Base-by-base conservation (phyloP, 2,113 vertebrate species). In the Odobenus rosmarus region DNA sequence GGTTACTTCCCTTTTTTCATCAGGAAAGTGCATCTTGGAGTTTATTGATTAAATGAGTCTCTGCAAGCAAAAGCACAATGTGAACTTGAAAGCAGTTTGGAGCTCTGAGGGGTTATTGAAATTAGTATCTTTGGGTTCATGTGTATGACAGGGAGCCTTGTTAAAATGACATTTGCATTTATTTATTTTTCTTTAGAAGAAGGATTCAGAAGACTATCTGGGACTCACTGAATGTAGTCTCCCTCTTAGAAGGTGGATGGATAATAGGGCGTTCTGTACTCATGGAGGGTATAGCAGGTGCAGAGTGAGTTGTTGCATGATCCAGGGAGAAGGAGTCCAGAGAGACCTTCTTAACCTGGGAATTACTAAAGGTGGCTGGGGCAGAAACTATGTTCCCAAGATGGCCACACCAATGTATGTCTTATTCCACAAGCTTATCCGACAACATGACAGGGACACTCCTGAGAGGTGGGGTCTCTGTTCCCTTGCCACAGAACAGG, bases 31-130 rank as follows among this genome's bases (percentile, higher is more conserved):
- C 61, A 89, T 96, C 49, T 95, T 89, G 64, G 94, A 97, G 69
- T 62, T 95, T 98, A 97, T 96, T 93, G 96, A 98, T 98, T 93
- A 95, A 97, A 97, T 39, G 59, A 88, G 64, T 28, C 39, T 89
- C 28, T 85, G 86, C 42, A 84, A 96, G 67, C 92, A 92, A 85
- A 93, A 85, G 33, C 1, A 10, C 62, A 0, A 36, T 23, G 46
- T 92, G 90, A 97, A 85, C 64, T 19, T 82, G 42, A 95, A 86
- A 57, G 86, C 55, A 59, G 31, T 2, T 36, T 26, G 21, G 36
- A 88, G 96, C 93, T 96, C 33, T 4, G 49, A 96, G 93, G 88
- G 15, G 64, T 88, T 88, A 82, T 86, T 83, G 87, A 93, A 96
- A 95, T 97, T 64, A 95, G 80, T 91, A 42, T 90, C 61, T 51